Evolutionary conservation across 1,140 invertebrate species (phyloP).

Genomic region (Brachystomella parvula): DNA sequence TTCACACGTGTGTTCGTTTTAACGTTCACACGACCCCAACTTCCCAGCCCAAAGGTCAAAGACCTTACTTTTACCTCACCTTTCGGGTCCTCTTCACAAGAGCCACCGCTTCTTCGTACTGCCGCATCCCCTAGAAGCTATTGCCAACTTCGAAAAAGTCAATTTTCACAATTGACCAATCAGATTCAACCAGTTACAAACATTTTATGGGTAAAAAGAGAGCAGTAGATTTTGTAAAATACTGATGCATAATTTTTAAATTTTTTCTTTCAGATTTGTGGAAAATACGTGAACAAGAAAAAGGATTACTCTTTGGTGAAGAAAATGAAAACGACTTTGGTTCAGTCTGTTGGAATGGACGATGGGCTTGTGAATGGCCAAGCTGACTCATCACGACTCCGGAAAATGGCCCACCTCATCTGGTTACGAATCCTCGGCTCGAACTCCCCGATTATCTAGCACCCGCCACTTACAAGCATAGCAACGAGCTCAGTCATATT

Average conservation of each 20-base stretch:
- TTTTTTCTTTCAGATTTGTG: conserved; percentile 26
- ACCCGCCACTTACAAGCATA: conserved; percentile 20
- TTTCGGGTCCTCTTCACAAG: too few species aligned
- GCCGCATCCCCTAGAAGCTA: too few species aligned
- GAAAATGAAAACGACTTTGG: conserved; percentile 30
- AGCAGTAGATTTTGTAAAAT: neutral
- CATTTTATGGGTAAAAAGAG: conserved; percentile 7
- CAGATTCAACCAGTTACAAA: conserved; percentile 1
- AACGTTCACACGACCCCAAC: too few species aligned
- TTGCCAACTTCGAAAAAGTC: too few species aligned
- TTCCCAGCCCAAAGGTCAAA: too few species aligned
- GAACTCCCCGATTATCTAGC: conserved; percentile 36
- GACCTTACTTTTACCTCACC: too few species aligned
- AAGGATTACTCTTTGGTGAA: conserved; percentile 35
- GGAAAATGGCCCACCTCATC: conserved; percentile 43
- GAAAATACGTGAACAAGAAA: conserved; percentile 34
- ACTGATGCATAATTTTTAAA: neutral
- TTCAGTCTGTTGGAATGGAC: conserved; percentile 45
- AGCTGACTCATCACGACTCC: conserved; percentile 68
- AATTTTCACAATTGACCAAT: conserved; percentile 2
- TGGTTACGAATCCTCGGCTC: conserved; percentile 33
- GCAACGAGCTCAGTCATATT: conserved; percentile 13
- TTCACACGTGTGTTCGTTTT: too few species aligned
- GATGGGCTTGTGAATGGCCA: conserved; percentile 81
- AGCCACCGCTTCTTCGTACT: too few species aligned